Evolutionary conservation across 2,888 invertebrate species (phyloP).

Genomic region (Sipha maydis): DNA sequence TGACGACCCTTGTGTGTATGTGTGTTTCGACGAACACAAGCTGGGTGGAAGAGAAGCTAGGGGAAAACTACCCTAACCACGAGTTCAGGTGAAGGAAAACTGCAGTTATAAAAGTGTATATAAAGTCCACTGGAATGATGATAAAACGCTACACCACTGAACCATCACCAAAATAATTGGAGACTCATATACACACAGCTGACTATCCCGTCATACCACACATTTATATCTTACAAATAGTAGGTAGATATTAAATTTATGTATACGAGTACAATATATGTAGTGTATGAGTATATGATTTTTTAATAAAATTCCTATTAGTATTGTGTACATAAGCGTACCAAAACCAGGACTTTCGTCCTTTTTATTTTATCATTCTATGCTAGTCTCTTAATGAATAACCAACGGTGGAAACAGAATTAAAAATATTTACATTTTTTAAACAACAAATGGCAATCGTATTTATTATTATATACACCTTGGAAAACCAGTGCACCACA

Average conservation of each 20-base stretch:
- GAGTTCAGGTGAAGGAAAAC: neutral
- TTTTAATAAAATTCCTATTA: constrained; percentile 25
- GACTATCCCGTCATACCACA: neutral
- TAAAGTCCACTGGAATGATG: neutral
- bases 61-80: constrained; percentile 3
- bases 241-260: too few relatives aligned
- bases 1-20: neutral
- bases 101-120: too few relatives aligned
- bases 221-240: neutral
- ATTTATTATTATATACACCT: too few relatives aligned
- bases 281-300: neutral
- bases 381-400: constrained; percentile 3
- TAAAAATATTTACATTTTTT: neutral
- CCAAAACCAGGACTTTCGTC: neutral
- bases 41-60: neutral
- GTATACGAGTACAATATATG: neutral
- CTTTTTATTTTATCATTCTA: neutral
- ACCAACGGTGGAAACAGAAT: neutral
- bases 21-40: neutral
- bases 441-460: too few relatives aligned
- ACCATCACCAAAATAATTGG: neutral
- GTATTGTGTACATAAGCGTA: too few relatives aligned
- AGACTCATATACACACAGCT: neutral
- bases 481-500: too few relatives aligned
- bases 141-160: neutral